Percentiles rank a stretch among this genome's conserved stretches.
phyloP scores from a whole-genome alignment of 2,888 invertebrate genomes.

The Mythimna albipuncta region DNA sequence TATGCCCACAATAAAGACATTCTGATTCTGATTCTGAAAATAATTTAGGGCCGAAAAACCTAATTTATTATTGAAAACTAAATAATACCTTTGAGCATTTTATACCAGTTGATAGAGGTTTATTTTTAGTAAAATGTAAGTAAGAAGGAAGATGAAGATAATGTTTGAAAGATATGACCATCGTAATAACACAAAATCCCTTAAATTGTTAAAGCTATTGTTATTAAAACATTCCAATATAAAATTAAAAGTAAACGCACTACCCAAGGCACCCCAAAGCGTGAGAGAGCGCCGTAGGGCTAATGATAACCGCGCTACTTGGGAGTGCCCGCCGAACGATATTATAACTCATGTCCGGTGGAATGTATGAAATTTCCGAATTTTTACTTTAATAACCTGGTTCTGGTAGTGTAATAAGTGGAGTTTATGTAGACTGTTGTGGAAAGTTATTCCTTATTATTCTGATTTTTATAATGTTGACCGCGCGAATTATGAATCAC shows the following conservation, averaged over 20 bases:
- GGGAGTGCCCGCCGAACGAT: slow-evolving; percentile 49
- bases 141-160: not conserved
- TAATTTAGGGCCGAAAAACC: not conserved
- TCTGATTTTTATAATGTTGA: slow-evolving; percentile 1
- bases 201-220: slow-evolving; percentile 16
- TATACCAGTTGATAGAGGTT: not conserved
- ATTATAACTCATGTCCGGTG: slow-evolving; percentile 48
- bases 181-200: not conserved
- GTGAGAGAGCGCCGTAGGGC: slow-evolving; percentile 65
- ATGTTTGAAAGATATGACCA: not conserved
- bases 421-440: slow-evolving; percentile 32
- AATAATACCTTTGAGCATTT: not conserved
- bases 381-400: slow-evolving; percentile 46
- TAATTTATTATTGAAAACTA: not conserved
- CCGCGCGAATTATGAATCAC: not conserved
- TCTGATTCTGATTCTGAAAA: too few species aligned
- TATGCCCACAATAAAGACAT: too few species aligned
- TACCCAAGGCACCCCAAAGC: slow-evolving; percentile 49
- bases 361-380: slow-evolving; percentile 68
- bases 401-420: slow-evolving; percentile 36
- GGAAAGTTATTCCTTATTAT: slow-evolving; percentile 35
- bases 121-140: not conserved
- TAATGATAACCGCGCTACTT: slow-evolving; percentile 43
- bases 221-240: slow-evolving; percentile 51
- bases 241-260: slow-evolving; percentile 37